Evolutionary conservation across 2,113 vertebrate genomes (phyloP), one percentile per base, ranked within the genome.

Genomic region (Plestiodon gilberti): DNA sequence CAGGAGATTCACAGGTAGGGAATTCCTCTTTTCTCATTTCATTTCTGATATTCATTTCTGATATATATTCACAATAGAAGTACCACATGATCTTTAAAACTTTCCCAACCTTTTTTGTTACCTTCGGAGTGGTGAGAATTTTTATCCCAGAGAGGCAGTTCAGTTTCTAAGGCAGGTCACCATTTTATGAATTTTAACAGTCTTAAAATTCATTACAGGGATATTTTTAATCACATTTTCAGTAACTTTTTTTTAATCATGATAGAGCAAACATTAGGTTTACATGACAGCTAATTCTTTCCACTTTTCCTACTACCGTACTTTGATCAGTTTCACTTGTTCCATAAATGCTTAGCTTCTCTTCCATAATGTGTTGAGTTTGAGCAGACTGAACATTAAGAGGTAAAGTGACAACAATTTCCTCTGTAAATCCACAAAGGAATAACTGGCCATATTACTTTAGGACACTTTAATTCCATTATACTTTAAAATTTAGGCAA

Each of bases 401-500:
- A 64, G 11, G 28, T 43, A 84, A 61, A 65, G 40, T 65, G 82
- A 91, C 85, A 76, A 23, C 43, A 33, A 6, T 20, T 22, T 85
- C 86, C 91, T 82, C 69, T 90, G 57, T 59, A 77, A 77, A 71
- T 38, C 86, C 86, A 82, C 65, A 33, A 86, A 89, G n/a, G 57
- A 90, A 89, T 83, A 81, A 87, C 0, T 87, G 84, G 87, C 83
- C 88, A 69, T 33, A 17, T 43, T 38, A 73, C 18, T 8, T 86
- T 35, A 91, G 78, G 78, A 67, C 87, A 43, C 84, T 77, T 1
- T 3, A 89, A 76, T 77, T 89, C 87, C 90, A 79, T 2, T 28
- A 38, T 88, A 89, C 86, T 90, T 93, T 86, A 89, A 92, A 83
- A 82, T 90, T 93, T 84, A 84, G 33, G 87, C 55, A 83, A 88